Base-by-base conservation (phyloP, 2,888 invertebrate species). In the Tigriopus californicus region DNA sequence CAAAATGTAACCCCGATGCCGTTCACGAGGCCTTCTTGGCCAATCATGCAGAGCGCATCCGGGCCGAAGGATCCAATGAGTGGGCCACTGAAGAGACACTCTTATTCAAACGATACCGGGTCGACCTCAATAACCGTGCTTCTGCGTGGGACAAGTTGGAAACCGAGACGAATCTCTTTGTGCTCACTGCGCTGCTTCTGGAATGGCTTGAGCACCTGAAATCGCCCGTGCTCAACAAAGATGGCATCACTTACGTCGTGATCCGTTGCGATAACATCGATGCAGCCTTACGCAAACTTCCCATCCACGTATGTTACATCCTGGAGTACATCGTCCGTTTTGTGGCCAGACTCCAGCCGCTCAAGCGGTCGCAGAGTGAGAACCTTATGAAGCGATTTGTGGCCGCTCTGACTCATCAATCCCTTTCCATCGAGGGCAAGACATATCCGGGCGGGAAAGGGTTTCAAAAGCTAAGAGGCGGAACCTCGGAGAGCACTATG, bases 181-280 rank as follows among this genome's bases (percentile, higher is more conserved):
- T 85, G 18, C 68, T 85, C 44, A 73, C 79, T 0, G 77, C 77
- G 1, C 69, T 87, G 4, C 70, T 86, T 42, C 82, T 80, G 70
- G 80, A 83, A 64, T 87, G 86, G 86, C 68, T 87, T 58, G 85
- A 85, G 67, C 79, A 79, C 20, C 71, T 87, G 51, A 81, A 81
- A 72, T 75, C 75, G 59, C 81, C 83, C 0, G 72, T 84, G 40
- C 68, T 86, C 18, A 77, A 77, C 63, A 72, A 77, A 24, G 80
- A 82, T 57, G 80, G 82, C 67, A 73, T 85, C 48, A 79, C 80
- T 59, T 73, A 75, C 57, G 78, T 86, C 56, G 79, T 84, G 0
- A 64, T 69, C 4, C 67, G 79, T 61, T 76, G 79, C 13, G 76
- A 77, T 48, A 76, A 79, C 63, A 77, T 81, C 0, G 75, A 78